Evolutionary conservation across 2,797 vertebrate genomes (phyloP).

Genomic region (Oryzias dopingdopingensis): DNA sequence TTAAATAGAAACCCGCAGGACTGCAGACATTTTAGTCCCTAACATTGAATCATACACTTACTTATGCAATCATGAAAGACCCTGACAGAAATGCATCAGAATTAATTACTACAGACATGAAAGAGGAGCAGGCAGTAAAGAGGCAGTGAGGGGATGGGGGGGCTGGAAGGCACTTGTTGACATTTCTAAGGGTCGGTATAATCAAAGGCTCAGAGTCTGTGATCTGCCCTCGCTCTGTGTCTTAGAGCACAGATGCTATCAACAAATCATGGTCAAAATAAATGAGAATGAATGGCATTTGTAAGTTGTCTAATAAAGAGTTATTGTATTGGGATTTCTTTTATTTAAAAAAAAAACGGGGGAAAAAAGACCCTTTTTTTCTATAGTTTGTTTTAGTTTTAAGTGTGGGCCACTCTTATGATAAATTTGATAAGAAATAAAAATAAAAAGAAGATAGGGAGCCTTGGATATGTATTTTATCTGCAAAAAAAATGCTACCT

Average conservation of each 20-base stretch:
- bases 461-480: no score
- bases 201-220: slow-evolving; percentile 56
- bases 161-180: slow-evolving; percentile 55
- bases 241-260: slow-evolving; percentile 30
- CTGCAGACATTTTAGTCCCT: slow-evolving; percentile 23
- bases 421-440: no score
- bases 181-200: slow-evolving; percentile 49
- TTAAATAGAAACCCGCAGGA: slow-evolving; percentile 37
- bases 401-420: no score
- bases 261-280: slow-evolving; percentile 23
- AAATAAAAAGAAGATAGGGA: no score
- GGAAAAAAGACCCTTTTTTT: no score
- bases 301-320: slow-evolving; percentile 6
- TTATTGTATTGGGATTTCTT: no score
- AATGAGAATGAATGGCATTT: slow-evolving; percentile 28
- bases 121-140: slow-evolving; percentile 23
- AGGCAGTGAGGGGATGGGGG: slow-evolving; percentile 13
- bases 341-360: no score
- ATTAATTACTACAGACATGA: slow-evolving; percentile 58
- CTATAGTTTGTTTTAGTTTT: no score
- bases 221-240: slow-evolving; percentile 39
- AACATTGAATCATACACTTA: slow-evolving; percentile 39
- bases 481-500: no score
- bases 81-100: slow-evolving; percentile 34
- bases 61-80: slow-evolving; percentile 51